phyloP scores from a whole-genome alignment of 2,888 invertebrate genomes.

The Bellardia bayeri region DNA sequence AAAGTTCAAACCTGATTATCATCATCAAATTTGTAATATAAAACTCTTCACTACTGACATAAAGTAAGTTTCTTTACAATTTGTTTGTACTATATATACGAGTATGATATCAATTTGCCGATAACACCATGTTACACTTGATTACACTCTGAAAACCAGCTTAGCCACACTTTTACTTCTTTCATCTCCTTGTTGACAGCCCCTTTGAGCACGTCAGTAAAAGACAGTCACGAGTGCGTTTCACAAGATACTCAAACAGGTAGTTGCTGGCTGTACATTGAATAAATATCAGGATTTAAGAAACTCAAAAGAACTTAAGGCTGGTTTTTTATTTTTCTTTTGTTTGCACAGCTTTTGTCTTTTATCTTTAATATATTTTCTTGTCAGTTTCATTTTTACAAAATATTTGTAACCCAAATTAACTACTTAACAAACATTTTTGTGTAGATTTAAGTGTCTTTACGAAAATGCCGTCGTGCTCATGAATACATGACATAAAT shows the following conservation, averaged over 20 bases:
- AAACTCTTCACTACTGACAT: too few relatives aligned
- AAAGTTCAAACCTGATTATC: too few relatives aligned
- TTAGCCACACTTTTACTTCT: neutral
- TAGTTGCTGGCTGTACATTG: neutral
- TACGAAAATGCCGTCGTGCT: neutral
- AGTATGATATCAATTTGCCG: too few relatives aligned
- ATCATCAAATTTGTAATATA: too few relatives aligned
- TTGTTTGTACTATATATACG: too few relatives aligned
- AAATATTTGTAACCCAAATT: conserved; percentile 10
- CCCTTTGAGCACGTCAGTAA: neutral
- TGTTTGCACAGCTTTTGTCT: neutral
- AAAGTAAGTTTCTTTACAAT: too few relatives aligned
- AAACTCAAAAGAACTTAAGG: neutral
- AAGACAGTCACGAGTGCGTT: neutral
- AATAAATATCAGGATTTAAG: neutral
- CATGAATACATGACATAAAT: neutral
- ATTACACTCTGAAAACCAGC: neutral
- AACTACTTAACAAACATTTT: neutral
- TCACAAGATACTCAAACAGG: neutral
- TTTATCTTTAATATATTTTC: neutral
- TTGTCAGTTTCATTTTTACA: neutral
- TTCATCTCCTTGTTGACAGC: neutral
- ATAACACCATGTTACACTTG: neutral
- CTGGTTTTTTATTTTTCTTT: too few relatives aligned
- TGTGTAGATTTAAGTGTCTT: neutral